phyloP scores from a whole-genome alignment of 2,113 vertebrate genomes.

The Gymnarchus niloticus region DNA sequence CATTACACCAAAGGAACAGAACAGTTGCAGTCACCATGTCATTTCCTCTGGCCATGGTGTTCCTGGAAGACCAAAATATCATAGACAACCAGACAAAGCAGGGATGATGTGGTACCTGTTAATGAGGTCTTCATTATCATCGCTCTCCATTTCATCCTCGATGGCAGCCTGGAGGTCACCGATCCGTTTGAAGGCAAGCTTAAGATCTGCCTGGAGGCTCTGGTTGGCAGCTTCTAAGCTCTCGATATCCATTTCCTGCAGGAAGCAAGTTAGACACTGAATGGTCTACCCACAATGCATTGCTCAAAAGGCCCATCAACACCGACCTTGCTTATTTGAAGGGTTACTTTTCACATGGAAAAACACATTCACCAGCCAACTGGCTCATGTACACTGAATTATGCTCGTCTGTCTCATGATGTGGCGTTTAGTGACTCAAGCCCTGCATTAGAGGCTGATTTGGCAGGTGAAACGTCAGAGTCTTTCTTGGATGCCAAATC shows the following conservation, averaged over 20 bases:
- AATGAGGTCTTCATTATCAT: constrained; percentile 91
- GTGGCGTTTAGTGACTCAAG: background rate
- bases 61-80: background rate
- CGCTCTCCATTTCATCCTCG: constrained; percentile 96
- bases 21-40: background rate
- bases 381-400: background rate
- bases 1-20: background rate
- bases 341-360: background rate
- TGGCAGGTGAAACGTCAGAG: background rate
- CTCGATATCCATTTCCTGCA: constrained; percentile 94
- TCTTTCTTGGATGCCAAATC: background rate
- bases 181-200: constrained; percentile 95
- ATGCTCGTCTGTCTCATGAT: background rate
- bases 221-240: constrained; percentile 95
- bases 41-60: background rate
- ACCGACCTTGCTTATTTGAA: background rate
- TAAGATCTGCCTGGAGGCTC: constrained; percentile 92
- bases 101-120: constrained; percentile 72
- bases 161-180: constrained; percentile 96
- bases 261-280: background rate
- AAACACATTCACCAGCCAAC: too few relatives aligned
- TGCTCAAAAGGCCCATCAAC: background rate
- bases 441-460: background rate
- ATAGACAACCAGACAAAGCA: background rate
- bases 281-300: background rate